A percentile compares a stretch with the other conserved stretches of the same genome.
Conservation (phyloP, 2,797 vertebrate species). For the Discoglossus pictus region DNA sequence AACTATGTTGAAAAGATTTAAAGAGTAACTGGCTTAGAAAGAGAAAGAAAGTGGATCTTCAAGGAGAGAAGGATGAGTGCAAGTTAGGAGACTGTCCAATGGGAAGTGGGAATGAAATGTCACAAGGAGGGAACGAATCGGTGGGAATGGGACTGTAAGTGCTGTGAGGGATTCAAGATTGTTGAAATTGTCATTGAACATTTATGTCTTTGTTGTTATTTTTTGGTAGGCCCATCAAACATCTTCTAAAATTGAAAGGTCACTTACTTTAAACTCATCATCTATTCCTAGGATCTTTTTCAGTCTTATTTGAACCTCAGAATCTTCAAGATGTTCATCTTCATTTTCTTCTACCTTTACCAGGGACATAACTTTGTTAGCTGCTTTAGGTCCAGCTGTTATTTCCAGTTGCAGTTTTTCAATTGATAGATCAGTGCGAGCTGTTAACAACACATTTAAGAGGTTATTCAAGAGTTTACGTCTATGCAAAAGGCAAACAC, state of each 20-base stretch:
- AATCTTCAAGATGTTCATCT: constrained; percentile 16
- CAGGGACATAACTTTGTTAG: constrained; percentile 69
- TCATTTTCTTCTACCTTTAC: constrained; percentile 56
- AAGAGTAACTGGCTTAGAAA: too few relatives aligned
- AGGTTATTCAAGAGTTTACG: constrained; percentile 11
- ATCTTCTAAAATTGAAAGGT: too few relatives aligned
- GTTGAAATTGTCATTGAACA: too few relatives aligned
- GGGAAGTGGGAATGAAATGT: too few relatives aligned
- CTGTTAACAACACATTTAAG: constrained; percentile 46
- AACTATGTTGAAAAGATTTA: too few relatives aligned
- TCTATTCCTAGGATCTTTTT: constrained; percentile 69
- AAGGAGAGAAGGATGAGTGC: too few relatives aligned
- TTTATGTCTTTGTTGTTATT: neutral
- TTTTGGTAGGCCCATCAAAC: neutral
- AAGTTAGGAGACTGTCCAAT: too few relatives aligned
- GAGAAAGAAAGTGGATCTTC: too few relatives aligned
- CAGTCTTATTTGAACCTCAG: constrained; percentile 66
- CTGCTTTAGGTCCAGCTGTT: constrained; percentile 70
- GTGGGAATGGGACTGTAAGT: too few relatives aligned
- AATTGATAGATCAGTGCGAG: constrained; percentile 60
- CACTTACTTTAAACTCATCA: constrained; percentile 53
- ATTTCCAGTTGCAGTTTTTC: constrained; percentile 77
- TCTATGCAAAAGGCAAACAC: neutral
- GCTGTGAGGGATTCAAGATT: too few relatives aligned
- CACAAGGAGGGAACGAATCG: too few relatives aligned